Evolutionary conservation across 1,140 invertebrate genomes (phyloP).

Genomic region (Cotesia chilonis): DNA sequence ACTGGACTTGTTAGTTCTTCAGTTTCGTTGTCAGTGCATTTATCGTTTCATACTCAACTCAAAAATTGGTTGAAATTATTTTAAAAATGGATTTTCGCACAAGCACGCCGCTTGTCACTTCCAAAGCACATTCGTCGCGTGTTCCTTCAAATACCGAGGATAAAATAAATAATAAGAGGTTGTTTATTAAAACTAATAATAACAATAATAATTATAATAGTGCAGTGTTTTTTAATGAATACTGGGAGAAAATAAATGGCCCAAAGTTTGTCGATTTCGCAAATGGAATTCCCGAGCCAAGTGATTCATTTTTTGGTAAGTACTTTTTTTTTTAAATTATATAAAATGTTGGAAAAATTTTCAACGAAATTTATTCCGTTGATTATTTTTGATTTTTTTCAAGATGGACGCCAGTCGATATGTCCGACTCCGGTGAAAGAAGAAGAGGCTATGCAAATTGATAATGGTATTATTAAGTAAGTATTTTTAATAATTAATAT

Average conservation of each 20-base stretch:
- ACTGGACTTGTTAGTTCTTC: too few relatives aligned
- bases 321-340: neutral
- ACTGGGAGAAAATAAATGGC: constrained; percentile 36
- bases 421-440: neutral
- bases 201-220: neutral
- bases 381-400: neutral
- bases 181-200: neutral
- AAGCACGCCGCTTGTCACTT: constrained; percentile 2
- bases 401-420: neutral
- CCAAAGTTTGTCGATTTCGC: constrained; percentile 42
- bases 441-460: neutral
- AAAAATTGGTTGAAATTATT: neutral
- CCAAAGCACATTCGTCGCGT: neutral
- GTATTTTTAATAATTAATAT: too few relatives aligned
- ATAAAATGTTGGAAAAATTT: neutral
- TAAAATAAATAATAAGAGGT: neutral
- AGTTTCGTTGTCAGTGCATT: neutral
- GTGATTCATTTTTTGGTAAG: constrained; percentile 44
- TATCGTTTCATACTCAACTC: too few relatives aligned
- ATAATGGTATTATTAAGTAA: too few relatives aligned
- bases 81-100: neutral
- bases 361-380: neutral
- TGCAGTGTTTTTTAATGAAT: neutral
- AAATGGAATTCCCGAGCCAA: neutral
- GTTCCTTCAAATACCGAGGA: neutral